Conservation (phyloP, 2,797 vertebrate species). For the Acestrorhynchus altus region DNA sequence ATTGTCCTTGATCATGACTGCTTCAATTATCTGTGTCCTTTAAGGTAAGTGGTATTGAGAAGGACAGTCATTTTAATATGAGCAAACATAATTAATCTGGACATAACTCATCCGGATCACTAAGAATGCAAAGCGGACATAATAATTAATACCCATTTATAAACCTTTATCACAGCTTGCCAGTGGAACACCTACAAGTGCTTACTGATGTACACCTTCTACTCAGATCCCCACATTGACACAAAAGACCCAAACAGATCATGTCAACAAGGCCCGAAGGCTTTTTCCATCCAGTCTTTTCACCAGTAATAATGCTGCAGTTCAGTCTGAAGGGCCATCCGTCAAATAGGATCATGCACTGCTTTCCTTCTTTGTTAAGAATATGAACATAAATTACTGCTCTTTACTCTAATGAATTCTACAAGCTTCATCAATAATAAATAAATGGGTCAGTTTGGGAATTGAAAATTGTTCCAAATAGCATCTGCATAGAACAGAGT, state of each 20-base stretch:
- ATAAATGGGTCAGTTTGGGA: background rate
- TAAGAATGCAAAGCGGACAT: background rate
- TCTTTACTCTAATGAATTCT: background rate
- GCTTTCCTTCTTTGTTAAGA: background rate
- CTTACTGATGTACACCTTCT: background rate
- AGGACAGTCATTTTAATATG: background rate
- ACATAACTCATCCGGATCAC: constrained; percentile 4
- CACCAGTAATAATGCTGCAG: background rate
- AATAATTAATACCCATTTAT: constrained; percentile 2
- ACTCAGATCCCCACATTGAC: background rate
- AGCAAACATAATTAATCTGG: constrained; percentile 8
- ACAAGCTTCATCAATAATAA: background rate
- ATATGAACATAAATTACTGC: background rate
- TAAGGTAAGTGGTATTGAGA: background rate
- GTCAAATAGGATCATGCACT: background rate
- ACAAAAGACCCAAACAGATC: background rate
- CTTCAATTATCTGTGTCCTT: constrained; percentile 1
- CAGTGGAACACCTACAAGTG: background rate
- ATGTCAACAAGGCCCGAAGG: background rate
- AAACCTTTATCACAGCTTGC: background rate
- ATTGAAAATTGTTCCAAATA: background rate
- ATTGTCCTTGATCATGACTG: background rate
- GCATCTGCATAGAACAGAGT: background rate
- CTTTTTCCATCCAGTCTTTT: background rate
- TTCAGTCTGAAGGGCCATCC: background rate